Evolutionary conservation across 2,797 vertebrate genomes (phyloP).

Genomic region (Ciconia nigra): DNA sequence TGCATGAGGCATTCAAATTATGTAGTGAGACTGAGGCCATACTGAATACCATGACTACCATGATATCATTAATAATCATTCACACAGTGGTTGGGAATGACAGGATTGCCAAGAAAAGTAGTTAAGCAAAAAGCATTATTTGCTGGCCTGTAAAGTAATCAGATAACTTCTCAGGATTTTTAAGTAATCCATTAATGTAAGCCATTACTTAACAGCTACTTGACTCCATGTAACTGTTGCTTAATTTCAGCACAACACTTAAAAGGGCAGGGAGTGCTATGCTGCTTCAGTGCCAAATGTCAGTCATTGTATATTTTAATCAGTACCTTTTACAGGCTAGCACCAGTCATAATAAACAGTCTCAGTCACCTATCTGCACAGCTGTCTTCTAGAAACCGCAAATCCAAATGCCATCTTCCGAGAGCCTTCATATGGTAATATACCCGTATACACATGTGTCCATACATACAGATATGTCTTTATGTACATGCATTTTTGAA

Average conservation of each 20-base stretch:
- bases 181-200: constrained; percentile 46
- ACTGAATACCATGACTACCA: neutral
- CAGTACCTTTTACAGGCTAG: neutral
- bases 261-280: neutral
- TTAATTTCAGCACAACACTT: neutral
- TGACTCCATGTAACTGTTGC: neutral
- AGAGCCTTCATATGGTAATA: neutral
- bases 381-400: neutral
- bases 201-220: constrained; percentile 2
- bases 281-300: neutral
- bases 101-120: constrained; percentile 12
- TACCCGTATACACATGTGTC: neutral
- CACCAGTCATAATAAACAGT: neutral
- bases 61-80: neutral
- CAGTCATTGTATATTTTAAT: neutral
- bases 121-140: constrained; percentile 19
- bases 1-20: constrained; percentile 24
- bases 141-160: constrained; percentile 12
- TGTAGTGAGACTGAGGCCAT: neutral
- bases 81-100: neutral
- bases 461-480: neutral
- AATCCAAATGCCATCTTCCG: neutral
- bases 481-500: neutral
- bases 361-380: neutral
- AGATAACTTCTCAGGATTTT: constrained; percentile 27